Evolutionary conservation across 2,113 vertebrate species (phyloP).

Genomic region (Hippoglossus stenolepis): DNA sequence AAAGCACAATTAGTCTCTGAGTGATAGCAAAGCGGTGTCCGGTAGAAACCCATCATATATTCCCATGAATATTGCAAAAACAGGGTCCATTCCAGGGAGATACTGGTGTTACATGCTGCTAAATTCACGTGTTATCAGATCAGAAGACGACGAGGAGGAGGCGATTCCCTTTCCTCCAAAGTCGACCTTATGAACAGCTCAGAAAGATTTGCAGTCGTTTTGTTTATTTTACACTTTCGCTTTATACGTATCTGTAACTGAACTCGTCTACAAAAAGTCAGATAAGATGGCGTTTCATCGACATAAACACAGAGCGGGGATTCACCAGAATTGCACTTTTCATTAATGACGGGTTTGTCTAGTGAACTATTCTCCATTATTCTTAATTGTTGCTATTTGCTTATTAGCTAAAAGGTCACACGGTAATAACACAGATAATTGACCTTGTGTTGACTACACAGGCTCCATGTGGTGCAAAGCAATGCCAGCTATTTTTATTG

Average conservation of each 20-base stretch:
- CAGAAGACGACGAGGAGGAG: conserved; percentile 14
- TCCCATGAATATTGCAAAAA: conserved; percentile 28
- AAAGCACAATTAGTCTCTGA: conserved; percentile 65
- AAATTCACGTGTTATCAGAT: conserved; percentile 38
- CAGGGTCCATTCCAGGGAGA: conserved; percentile 6
- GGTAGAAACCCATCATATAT: conserved; percentile 7
- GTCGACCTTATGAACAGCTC: background rate
- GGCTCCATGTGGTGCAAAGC: conserved; percentile 32
- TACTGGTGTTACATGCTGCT: background rate
- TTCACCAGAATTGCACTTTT: no score
- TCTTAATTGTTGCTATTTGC: conserved; percentile 29
- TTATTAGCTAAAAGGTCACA: conserved; percentile 58
- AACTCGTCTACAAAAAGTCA: background rate
- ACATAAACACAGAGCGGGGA: background rate
- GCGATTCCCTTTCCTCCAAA: background rate
- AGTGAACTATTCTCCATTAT: conserved; percentile 13
- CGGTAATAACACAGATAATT: conserved; percentile 58
- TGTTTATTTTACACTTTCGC: background rate
- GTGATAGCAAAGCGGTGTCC: conserved; percentile 47
- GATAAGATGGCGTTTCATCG: conserved; percentile 32
- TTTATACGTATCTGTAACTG: conserved; percentile 19
- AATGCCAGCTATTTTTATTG: conserved; percentile 43
- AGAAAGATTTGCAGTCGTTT: conserved; percentile 28
- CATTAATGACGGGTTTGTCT: no score
- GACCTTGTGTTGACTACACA: conserved; percentile 31